These are phyloP conservation scores for Dugesia japonica DNA, from an alignment of 2,888 invertebrate species.

Conservation along the genomic window DNA sequence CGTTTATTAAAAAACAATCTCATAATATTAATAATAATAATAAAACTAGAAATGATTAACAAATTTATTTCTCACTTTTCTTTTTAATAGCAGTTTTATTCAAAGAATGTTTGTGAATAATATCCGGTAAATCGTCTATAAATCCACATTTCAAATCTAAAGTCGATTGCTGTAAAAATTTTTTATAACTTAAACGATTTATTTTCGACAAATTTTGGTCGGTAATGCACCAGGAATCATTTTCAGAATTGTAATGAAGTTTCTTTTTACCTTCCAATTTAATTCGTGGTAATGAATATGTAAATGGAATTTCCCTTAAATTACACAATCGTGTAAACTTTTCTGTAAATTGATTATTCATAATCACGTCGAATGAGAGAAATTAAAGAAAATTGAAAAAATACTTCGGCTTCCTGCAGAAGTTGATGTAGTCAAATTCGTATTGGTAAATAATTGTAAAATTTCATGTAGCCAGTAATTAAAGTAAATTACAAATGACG, in stretches of 20 bases:
- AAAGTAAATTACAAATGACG: background rate
- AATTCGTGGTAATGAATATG: background rate
- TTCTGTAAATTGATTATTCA: background rate
- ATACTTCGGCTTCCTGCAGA: too few relatives aligned
- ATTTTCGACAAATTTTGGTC: background rate
- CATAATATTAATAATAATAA: too few relatives aligned
- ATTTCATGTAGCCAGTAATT: background rate
- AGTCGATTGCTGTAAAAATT: background rate
- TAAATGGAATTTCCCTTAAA: background rate
- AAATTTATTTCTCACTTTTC: too few relatives aligned
- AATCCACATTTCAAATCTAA: background rate
- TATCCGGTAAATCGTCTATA: background rate
- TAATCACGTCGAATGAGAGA: too few relatives aligned
- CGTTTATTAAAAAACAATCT: too few relatives aligned
- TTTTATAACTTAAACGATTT: background rate
- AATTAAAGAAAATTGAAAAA: too few relatives aligned
- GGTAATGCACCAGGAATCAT: background rate
- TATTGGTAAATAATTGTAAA: background rate
- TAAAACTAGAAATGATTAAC: too few relatives aligned
- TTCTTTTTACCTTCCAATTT: background rate
- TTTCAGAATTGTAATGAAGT: background rate
- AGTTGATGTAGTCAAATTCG: too few relatives aligned
- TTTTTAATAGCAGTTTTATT: too few relatives aligned
- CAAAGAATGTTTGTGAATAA: background rate
- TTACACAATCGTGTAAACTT: background rate